Conservation (phyloP, 2,113 vertebrate species). For the Thunnus maccoyii region DNA sequence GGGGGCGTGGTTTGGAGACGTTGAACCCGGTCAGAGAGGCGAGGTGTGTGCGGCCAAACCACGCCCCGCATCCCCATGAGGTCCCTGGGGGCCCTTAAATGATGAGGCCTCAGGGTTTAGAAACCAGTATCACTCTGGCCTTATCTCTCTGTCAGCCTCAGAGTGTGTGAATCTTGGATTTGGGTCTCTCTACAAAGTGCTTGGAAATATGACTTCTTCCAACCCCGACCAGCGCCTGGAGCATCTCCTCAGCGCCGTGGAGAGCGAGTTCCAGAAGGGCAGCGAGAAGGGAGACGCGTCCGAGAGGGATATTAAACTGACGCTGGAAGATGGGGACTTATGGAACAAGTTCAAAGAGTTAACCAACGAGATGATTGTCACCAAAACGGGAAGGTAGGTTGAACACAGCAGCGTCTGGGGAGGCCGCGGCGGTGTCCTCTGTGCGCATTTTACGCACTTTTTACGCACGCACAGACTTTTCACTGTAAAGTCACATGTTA, state of each 20-base stretch:
- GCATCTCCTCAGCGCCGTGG: constrained; percentile 87
- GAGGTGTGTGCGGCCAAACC: constrained; percentile 44
- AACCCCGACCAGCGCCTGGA: constrained; percentile 85
- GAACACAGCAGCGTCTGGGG: background rate
- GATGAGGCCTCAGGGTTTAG: constrained; percentile 34
- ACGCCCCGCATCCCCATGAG: constrained; percentile 76
- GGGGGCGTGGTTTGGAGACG: constrained; percentile 28
- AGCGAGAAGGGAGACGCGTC: constrained; percentile 87
- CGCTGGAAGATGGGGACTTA: constrained; percentile 85
- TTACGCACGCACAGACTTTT: constrained; percentile 19
- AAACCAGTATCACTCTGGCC: constrained; percentile 33
- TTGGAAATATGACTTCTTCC: constrained; percentile 82
- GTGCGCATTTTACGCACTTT: constrained; percentile 23
- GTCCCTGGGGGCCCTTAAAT: constrained; percentile 82
- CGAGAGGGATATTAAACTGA: constrained; percentile 87
- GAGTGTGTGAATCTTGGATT: constrained; percentile 29
- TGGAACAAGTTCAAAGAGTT: constrained; percentile 88
- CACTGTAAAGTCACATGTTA: fast-evolving
- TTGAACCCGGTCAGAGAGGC: constrained; percentile 27
- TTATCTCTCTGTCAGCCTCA: constrained; percentile 23
- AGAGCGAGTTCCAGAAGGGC: constrained; percentile 87
- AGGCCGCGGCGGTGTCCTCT: background rate
- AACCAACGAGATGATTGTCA: constrained; percentile 90
- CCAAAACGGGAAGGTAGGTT: constrained; percentile 86
- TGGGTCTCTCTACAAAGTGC: background rate